phyloP scores from a whole-genome alignment of 2,113 vertebrate genomes.

The Amia ocellicauda region DNA sequence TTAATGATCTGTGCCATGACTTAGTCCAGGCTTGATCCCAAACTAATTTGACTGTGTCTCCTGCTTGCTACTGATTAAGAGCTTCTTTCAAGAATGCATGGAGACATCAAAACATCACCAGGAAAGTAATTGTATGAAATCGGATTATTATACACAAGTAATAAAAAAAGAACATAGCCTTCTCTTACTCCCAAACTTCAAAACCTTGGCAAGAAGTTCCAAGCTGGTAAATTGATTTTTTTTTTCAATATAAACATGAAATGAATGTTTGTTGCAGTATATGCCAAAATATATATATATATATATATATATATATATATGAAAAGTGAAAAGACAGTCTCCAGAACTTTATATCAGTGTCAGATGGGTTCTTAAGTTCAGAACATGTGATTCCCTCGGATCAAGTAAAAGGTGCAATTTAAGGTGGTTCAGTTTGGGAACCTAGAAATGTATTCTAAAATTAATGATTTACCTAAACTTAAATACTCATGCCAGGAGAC shows the following conservation, averaged over 20 bases:
- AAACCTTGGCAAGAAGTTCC: neutral
- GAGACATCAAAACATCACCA: too few species aligned
- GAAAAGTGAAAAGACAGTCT: conserved; percentile 21
- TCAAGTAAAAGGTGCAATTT: conserved; percentile 20
- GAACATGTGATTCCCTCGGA: conserved; percentile 9
- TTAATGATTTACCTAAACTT: too few species aligned
- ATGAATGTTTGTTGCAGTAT: conserved; percentile 9
- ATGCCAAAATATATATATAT: conserved; percentile 19
- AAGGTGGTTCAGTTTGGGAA: conserved; percentile 1
- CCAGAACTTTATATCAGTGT: too few species aligned
- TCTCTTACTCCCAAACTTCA: neutral
- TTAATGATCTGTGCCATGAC: too few species aligned
- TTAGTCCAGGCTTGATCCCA: too few species aligned
- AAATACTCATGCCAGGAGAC: too few species aligned
- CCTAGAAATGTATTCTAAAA: too few species aligned
- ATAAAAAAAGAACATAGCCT: neutral
- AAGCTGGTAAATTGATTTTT: conserved; percentile 14
- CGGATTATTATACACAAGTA: conserved; percentile 9
- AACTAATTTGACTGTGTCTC: too few species aligned
- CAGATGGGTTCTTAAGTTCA: conserved; percentile 4
- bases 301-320: too few species aligned
- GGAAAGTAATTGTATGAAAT: neutral
- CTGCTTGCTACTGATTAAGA: too few species aligned
- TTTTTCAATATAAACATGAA: conserved; percentile 19
- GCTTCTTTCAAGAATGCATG: too few species aligned